Conservation (phyloP, 2,888 invertebrate species). For the Aleiodes leptofemur region DNA sequence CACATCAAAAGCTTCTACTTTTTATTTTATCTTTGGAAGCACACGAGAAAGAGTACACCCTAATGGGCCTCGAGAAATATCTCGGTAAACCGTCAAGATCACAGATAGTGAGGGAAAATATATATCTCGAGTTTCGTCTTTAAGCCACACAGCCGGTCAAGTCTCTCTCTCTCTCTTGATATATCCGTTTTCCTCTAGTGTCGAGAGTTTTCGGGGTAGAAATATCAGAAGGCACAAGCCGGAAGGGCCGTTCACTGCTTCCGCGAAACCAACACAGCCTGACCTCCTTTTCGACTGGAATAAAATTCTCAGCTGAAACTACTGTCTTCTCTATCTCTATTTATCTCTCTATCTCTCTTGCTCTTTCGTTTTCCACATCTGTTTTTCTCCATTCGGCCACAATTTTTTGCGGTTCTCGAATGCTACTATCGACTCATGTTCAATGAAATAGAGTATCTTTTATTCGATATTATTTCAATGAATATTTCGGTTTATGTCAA, state of each 20-base stretch:
- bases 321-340: background rate
- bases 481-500: background rate
- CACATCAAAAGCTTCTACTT: conserved; percentile 6
- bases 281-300: conserved; percentile 24
- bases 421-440: no score
- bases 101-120: background rate
- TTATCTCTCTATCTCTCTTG: no score
- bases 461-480: background rate
- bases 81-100: conserved; percentile 28
- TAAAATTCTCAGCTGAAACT: conserved; percentile 13
- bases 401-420: no score
- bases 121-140: conserved; percentile 24
- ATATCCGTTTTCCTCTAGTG: background rate
- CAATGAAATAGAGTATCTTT: no score
- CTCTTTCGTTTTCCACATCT: no score
- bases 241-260: conserved; percentile 25
- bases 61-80: conserved; percentile 26
- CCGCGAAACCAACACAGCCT: conserved; percentile 7
- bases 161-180: background rate
- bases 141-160: conserved; percentile 6
- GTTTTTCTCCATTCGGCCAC: no score
- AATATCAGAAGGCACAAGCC: conserved; percentile 24
- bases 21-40: background rate
- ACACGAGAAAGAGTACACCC: conserved; percentile 22
- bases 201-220: conserved; percentile 2